These are phyloP conservation scores for Philaethria dido DNA, from an alignment of 2,888 invertebrate species.

Conservation along the genomic window DNA sequence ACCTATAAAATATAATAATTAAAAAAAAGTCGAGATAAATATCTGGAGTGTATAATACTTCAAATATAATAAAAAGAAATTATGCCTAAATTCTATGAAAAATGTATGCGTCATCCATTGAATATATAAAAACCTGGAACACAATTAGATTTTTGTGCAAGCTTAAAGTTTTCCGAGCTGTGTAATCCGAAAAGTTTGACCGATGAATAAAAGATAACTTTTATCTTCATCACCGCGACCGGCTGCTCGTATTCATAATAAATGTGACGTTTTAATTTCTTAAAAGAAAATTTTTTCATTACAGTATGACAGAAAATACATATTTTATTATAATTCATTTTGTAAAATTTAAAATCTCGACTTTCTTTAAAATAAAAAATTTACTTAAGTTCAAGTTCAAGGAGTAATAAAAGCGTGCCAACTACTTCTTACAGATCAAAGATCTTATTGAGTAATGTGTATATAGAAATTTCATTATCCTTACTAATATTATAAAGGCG, in stretches of 20 bases:
- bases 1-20: too few relatives aligned
- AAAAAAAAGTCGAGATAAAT: too few relatives aligned
- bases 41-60: not conserved
- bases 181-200: slow-evolving; percentile 36
- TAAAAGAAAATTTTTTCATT: slow-evolving; percentile 21
- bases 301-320: not conserved
- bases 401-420: too few relatives aligned
- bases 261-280: slow-evolving; percentile 37
- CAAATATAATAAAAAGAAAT: slow-evolving; percentile 12
- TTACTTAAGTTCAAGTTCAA: too few relatives aligned
- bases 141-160: slow-evolving; percentile 22
- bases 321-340: slow-evolving; percentile 8
- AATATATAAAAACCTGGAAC: not conserved
- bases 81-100: not conserved
- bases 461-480: too few relatives aligned
- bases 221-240: slow-evolving; percentile 33
- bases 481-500: too few relatives aligned
- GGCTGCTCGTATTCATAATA: slow-evolving; percentile 30
- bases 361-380: too few relatives aligned
- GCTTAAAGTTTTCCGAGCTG: slow-evolving; percentile 26
- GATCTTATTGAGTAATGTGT: too few relatives aligned
- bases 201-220: slow-evolving; percentile 40
- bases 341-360: not conserved
- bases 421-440: too few relatives aligned
- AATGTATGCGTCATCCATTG: not conserved